Base-by-base conservation (phyloP, 2,797 vertebrate species). In the Leuciscus waleckii region DNA sequence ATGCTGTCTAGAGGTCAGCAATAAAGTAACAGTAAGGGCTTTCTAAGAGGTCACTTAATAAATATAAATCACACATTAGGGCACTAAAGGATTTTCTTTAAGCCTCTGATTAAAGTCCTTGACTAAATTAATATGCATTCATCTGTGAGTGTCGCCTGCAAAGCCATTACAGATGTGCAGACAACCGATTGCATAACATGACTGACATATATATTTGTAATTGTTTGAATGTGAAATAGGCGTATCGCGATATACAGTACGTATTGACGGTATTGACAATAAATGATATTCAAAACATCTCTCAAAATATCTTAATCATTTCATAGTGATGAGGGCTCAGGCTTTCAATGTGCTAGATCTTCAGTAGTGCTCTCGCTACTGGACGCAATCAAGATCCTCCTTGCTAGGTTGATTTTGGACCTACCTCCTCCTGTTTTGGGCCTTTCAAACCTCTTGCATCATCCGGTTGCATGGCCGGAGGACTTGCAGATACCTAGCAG, bases 91-190 rank as follows among this genome's bases (percentile, higher is more conserved):
- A 23, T 69, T 8, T 32, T 63, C 2, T 35, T 16, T 2, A 69
- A 73, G 37, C 6, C 26, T 88, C 37, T 85, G 82, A 90, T 87
- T 79, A 86, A 90, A 86, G 81, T 87, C 19, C 67, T 26, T 39
- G 75, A 83, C 75, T 79, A 70, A 88, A 87, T 90, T 79, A 91
- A 90, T 88, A 91, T 88, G 68, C 51, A 86, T 88, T 81, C 19
- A 91, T 88, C 88, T 79, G 86, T 82, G 43, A 54, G 76, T 54
- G 29, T 76, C 1, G 58, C 43, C 79, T 82, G 83, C 46, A 88
- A 76, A 71, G 84, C 79, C 65, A 88, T 90, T 88, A 88, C 79
- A 86, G 58, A 87, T 16, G 13, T 84, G 68, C 86, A 89, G 23
- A 84, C 85, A 86, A 56, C 71, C 49, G 73, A 79, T 84, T 90